Evolutionary conservation across 2,797 vertebrate genomes (phyloP).

Genomic region (Myiotriccus ornatus): DNA sequence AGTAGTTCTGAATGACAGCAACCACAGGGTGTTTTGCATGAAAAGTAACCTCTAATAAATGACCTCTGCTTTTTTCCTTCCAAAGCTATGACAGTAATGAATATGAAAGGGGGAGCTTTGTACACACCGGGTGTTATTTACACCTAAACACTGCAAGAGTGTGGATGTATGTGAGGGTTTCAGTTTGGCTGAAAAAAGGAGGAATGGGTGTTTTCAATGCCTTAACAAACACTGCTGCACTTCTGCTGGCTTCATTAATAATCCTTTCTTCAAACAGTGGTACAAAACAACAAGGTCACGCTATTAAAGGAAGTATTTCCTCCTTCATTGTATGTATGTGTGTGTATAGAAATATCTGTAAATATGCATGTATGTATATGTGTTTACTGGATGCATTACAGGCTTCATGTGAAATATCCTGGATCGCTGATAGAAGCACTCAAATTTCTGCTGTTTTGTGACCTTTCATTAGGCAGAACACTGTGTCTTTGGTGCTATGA

Average conservation of each 20-base stretch:
- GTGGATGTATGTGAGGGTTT: conserved; percentile 17
- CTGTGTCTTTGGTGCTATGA: conserved; percentile 3
- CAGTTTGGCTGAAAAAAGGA: neutral
- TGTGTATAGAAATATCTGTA: neutral
- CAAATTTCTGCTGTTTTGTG: neutral
- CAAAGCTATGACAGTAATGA: conserved; percentile 90
- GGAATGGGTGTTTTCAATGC: neutral
- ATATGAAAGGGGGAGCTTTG: conserved; percentile 84
- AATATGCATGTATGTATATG: neutral
- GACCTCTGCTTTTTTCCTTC: conserved; percentile 89
- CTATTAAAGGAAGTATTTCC: neutral
- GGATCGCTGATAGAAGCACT: neutral
- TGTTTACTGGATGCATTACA: neutral
- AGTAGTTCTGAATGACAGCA: conserved; percentile 85
- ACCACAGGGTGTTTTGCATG: conserved; percentile 89
- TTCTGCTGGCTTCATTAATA: conserved; percentile 11
- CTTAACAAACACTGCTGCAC: neutral
- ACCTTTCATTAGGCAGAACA: conserved; percentile 3
- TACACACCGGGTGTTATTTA: conserved; percentile 87
- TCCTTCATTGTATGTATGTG: neutral
- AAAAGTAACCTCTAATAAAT: conserved; percentile 89
- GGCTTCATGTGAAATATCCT: neutral
- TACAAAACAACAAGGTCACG: neutral
- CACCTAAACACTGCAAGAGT: conserved; percentile 78
- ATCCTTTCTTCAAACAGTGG: neutral